Conservation (phyloP, 2,888 invertebrate species). For the Drepanosiphum platanoidis region DNA sequence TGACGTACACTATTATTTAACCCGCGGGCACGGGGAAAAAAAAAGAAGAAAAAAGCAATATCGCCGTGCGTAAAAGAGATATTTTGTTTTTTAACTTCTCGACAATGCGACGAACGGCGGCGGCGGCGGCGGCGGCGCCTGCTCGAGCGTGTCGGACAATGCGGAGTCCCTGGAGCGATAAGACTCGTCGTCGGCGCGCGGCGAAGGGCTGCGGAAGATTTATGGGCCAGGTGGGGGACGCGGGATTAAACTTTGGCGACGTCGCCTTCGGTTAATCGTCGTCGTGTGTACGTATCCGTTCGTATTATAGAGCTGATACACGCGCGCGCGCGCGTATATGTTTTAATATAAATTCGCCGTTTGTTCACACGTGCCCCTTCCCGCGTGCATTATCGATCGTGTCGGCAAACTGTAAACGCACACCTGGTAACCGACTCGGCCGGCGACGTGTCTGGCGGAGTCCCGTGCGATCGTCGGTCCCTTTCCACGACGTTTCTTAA, state of each 20-base stretch:
- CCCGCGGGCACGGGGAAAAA: conserved; percentile 9
- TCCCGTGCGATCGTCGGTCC: not conserved
- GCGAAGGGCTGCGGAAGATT: conserved; percentile 11
- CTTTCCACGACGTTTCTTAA: not conserved
- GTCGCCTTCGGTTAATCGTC: conserved; percentile 36
- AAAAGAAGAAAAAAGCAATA: conserved; percentile 31
- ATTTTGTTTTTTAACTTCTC: conserved; percentile 44
- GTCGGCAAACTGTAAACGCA: conserved; percentile 21
- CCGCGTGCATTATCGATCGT: conserved; percentile 22
- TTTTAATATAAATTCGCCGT: not conserved
- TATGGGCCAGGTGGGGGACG: not conserved
- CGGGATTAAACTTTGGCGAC: conserved; percentile 41
- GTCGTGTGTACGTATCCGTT: not conserved
- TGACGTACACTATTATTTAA: conserved; percentile 4
- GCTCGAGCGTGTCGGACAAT: conserved; percentile 40
- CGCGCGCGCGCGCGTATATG: not conserved
- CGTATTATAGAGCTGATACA: not conserved
- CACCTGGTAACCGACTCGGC: not conserved
- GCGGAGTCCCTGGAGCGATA: conserved; percentile 21
- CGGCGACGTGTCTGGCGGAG: not conserved
- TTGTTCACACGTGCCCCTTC: not conserved
- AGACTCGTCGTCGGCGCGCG: not conserved
- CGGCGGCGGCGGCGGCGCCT: not conserved
- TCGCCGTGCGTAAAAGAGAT: conserved; percentile 18
- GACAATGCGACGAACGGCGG: not conserved